Evolutionary conservation across 2,888 invertebrate species (phyloP).

Genomic region (Lepidocyrtoides sp.): DNA sequence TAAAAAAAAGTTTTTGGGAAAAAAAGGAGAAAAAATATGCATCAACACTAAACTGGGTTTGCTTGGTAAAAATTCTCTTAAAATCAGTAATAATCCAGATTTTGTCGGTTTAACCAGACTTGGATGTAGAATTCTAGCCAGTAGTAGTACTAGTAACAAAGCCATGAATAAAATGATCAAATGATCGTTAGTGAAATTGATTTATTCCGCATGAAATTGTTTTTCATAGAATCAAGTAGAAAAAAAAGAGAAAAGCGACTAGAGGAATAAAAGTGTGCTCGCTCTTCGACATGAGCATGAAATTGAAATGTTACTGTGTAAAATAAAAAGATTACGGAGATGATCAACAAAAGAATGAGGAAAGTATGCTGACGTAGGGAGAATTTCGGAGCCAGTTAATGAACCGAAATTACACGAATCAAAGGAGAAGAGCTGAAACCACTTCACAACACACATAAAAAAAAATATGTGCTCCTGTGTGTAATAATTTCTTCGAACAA

Average conservation of each 20-base stretch:
- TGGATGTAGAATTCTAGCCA: background rate
- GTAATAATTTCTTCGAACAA: constrained; percentile 1
- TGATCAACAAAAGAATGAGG: constrained; percentile 63
- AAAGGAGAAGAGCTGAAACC: background rate
- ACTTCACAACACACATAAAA: constrained; percentile 8
- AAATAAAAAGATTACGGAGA: constrained; percentile 60
- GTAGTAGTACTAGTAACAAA: background rate
- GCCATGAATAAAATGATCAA: constrained; percentile 70
- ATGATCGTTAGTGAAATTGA: constrained; percentile 80
- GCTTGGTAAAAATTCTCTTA: background rate
- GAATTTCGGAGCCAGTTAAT: constrained; percentile 63
- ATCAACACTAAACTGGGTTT: background rate
- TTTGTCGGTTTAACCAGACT: background rate
- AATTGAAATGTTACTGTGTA: constrained; percentile 54
- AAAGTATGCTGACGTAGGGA: constrained; percentile 67
- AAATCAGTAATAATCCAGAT: background rate
- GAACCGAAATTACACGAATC: constrained; percentile 64
- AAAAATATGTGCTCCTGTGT: background rate
- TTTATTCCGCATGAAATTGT: constrained; percentile 77
- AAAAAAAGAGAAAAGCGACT: constrained; percentile 20
- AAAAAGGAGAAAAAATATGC: constrained; percentile 39
- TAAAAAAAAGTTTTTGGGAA: constrained; percentile 25
- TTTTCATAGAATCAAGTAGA: constrained; percentile 58
- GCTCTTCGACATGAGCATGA: background rate
- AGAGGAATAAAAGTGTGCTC: constrained; percentile 10